phyloP scores from a whole-genome alignment of 2,113 vertebrate species.

The Zosterops japonicus region DNA sequence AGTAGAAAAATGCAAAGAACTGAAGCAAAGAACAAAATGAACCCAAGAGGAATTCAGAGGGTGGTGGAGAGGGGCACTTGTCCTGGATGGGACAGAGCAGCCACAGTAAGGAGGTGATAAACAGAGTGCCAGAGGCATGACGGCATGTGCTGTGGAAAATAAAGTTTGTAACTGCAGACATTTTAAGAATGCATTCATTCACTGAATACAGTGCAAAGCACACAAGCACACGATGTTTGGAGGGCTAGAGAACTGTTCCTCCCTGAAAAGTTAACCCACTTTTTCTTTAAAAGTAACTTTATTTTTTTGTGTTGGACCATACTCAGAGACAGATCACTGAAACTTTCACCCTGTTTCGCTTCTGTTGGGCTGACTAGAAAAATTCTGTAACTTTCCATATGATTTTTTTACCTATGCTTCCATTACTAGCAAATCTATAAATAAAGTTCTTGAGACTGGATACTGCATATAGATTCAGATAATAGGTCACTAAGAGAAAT shows the following conservation, averaged over 20 bases:
- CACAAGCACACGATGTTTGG: neutral
- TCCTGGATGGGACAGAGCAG: neutral
- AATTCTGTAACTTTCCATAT: neutral
- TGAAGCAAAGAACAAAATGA: neutral
- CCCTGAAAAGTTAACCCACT: neutral
- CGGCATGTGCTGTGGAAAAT: neutral
- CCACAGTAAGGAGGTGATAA: neutral
- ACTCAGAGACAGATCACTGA: fast-evolving
- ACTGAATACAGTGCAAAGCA: neutral
- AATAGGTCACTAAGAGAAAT: neutral
- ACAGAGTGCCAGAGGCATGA: slow-evolving; percentile 5
- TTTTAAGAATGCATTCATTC: slow-evolving; percentile 25
- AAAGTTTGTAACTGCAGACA: neutral
- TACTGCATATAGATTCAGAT: neutral
- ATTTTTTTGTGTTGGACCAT: neutral
- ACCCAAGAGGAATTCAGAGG: neutral
- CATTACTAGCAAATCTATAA: neutral
- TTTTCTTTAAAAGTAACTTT: neutral
- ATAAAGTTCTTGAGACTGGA: neutral
- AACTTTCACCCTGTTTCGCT: neutral
- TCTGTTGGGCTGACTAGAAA: neutral
- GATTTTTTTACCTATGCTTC: neutral
- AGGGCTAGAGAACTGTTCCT: neutral
- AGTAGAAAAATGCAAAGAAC: neutral
- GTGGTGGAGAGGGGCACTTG: neutral